Evolutionary conservation across 2,888 invertebrate genomes (phyloP).

Genomic region (Tricholauxania praeusta): DNA sequence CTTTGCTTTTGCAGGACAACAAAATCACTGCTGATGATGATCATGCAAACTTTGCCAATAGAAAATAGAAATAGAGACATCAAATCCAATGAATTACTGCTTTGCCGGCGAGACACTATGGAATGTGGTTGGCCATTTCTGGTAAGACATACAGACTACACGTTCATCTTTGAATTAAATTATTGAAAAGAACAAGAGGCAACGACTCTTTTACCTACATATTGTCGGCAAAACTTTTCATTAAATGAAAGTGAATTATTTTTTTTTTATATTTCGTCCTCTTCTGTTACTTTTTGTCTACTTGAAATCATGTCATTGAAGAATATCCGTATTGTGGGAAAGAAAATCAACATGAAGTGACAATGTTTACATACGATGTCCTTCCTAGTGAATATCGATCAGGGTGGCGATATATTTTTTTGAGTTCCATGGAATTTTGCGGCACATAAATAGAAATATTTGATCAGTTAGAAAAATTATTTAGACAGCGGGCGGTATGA

Average conservation of each 20-base stretch:
- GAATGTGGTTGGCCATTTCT: background rate
- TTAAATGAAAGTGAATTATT: conserved; percentile 34
- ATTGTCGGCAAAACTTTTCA: conserved; percentile 31
- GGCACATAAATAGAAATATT: conserved; percentile 23
- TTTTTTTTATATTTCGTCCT: background rate
- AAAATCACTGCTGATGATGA: background rate
- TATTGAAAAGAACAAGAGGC: background rate
- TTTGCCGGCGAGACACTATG: background rate
- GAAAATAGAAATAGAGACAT: conserved; percentile 26
- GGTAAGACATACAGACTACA: conserved; percentile 9
- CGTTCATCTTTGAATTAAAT: background rate
- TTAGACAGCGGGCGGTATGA: no score
- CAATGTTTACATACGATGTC: background rate
- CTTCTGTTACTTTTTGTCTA: background rate
- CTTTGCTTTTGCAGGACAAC: no score
- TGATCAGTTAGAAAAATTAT: no score
- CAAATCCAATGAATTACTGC: conserved; percentile 30
- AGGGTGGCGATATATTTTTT: conserved; percentile 24
- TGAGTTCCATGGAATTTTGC: conserved; percentile 32
- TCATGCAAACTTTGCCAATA: conserved; percentile 9
- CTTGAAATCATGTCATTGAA: background rate
- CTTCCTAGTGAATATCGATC: conserved; percentile 17
- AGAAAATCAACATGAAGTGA: conserved; percentile 12
- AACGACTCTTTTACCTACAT: background rate
- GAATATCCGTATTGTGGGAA: conserved; percentile 8